phyloP scores from a whole-genome alignment of 2,797 vertebrate genomes.

The Anisognathus igniventris region DNA sequence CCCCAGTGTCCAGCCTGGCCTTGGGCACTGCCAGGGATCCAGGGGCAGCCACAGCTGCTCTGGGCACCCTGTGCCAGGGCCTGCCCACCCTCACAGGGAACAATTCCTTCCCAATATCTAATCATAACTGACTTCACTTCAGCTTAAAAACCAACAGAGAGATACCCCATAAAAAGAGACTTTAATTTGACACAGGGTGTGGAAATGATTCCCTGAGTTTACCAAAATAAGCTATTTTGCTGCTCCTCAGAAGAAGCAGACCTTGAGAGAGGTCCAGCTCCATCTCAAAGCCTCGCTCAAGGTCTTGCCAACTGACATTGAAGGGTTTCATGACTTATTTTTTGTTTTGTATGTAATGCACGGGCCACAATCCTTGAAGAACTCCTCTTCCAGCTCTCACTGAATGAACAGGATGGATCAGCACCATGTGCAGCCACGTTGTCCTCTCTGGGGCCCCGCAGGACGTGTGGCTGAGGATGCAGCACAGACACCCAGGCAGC shows the following conservation, averaged over 20 bases:
- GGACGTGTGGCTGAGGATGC: neutral
- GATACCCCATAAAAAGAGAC: neutral
- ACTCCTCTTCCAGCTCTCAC: neutral
- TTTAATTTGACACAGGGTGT: neutral
- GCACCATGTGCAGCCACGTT: neutral
- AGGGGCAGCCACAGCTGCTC: neutral
- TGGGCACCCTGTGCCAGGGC: neutral
- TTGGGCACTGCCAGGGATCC: neutral
- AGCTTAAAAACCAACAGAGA: neutral
- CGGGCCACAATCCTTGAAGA: neutral
- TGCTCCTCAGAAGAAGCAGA: neutral
- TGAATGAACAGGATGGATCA: neutral
- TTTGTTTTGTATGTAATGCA: neutral
- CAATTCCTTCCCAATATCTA: neutral
- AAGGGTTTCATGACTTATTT: neutral
- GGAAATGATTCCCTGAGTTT: neutral
- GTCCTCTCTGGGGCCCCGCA: neutral
- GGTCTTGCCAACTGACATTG: neutral
- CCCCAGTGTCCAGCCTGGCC: accelerated
- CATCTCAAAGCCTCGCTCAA: neutral
- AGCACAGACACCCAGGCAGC: neutral
- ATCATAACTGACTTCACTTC: neutral
- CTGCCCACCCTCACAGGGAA: accelerated
- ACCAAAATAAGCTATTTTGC: neutral
- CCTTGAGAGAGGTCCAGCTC: neutral